phyloP scores from a whole-genome alignment of 1,140 invertebrate genomes.

The Micrasema longulum region DNA sequence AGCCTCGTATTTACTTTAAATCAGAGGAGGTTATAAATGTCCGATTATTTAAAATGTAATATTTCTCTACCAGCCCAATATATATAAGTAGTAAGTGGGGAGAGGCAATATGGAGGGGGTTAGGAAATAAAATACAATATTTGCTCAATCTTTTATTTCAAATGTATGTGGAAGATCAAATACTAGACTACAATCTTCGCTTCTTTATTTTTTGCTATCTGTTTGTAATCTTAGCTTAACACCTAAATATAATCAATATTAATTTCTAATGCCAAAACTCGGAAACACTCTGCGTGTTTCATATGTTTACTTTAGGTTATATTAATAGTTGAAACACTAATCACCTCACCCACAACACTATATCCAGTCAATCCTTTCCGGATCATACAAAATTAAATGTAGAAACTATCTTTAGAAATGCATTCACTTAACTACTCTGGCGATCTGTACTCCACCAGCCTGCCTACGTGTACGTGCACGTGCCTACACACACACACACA shows the following conservation, averaged over 20 bases:
- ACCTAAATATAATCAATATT: conserved; percentile 48
- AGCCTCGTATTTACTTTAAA: too few relatives aligned
- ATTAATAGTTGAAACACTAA: conserved; percentile 44
- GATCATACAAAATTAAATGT: conserved; percentile 21
- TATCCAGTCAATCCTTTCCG: conserved; percentile 24
- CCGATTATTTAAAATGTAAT: too few relatives aligned
- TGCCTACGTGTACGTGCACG: too few relatives aligned
- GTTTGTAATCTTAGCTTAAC: conserved; percentile 38
- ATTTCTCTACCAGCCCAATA: too few relatives aligned
- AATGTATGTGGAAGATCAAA: conserved; percentile 52
- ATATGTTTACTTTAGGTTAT: conserved; percentile 28
- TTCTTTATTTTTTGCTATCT: conserved; percentile 46
- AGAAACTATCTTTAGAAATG: conserved; percentile 39
- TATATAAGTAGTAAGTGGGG: too few relatives aligned
- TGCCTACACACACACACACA: too few relatives aligned
- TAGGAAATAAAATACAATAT: conserved; percentile 43
- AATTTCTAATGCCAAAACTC: conserved; percentile 44
- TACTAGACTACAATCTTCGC: conserved; percentile 50
- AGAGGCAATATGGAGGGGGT: not conserved
- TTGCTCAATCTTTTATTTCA: conserved; percentile 50
- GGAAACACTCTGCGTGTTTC: conserved; percentile 16
- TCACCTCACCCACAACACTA: conserved; percentile 21
- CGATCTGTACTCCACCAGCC: too few relatives aligned
- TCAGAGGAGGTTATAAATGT: too few relatives aligned
- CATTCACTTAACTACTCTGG: too few relatives aligned